Evolutionary conservation across 2,113 vertebrate genomes (phyloP), one percentile per base, ranked within the genome.

Genomic region (Paramisgurnus dabryanus): DNA sequence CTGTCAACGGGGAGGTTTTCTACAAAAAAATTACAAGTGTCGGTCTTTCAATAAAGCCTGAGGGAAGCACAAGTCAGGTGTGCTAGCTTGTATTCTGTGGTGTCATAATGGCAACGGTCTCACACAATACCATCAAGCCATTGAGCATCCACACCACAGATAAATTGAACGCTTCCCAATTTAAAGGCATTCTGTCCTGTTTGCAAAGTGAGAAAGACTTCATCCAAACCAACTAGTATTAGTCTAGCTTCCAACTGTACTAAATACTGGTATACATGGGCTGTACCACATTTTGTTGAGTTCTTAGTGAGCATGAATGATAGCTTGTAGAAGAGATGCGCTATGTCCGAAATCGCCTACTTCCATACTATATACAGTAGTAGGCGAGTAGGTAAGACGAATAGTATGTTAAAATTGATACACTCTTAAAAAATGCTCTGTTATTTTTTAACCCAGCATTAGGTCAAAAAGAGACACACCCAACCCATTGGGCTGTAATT

Each of bases 71-170:
- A n/a, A 65, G 70, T 84, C 64, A 34, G 45, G 45, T 69, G 68
- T 78, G 39, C 60, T 53, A 74, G 65, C 41, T 34, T 64, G 61
- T 57, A 50, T 45, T 72, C 17, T 12, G 60, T 66, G n/a, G 66
- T 78, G 75, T 84, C 71, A 74, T 69, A 74, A 70, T 79, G 57
- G 49, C 70, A 80, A 53, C 34, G 67, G 60, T 66, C 63, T 77
- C 75, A 18, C 11, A 84, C 83, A 84, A 82, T 66, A 27, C 64
- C 70, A n/a, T 65, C 57, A 58, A 79, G 64, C 74, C 76, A 84
- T 18, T 74, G 76, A 79, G 80, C 58, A 57, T 65, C 65, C 22
- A 50, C 40, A 53, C 45, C 49, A 69, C 12, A 68, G 69, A 57
- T 49, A 79, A 75, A 70, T 73, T 77, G 22, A 76, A 65, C 73